A percentile compares a stretch with the other conserved stretches of the same genome.
Evolutionary conservation across 2,888 invertebrate genomes (phyloP).

Genomic region (Polylopha cassiicola): DNA sequence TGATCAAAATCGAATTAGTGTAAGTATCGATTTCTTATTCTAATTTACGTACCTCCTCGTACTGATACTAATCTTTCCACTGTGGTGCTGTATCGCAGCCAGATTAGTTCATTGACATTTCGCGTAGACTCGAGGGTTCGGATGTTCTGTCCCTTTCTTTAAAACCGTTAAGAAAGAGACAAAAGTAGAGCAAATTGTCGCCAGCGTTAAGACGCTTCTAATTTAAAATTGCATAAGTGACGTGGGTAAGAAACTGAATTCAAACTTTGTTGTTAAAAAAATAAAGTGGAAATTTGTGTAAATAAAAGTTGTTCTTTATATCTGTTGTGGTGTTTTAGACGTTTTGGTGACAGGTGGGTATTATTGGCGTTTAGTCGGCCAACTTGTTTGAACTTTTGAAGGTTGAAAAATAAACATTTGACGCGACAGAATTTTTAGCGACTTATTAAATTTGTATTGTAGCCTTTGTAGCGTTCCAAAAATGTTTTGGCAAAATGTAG

Average conservation of each 20-base stretch:
- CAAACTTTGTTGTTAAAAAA: no score
- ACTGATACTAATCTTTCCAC: constrained; percentile 10
- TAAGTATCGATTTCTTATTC: background rate
- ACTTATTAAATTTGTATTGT: constrained; percentile 9
- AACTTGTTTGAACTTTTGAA: constrained; percentile 68
- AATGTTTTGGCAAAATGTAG: no score
- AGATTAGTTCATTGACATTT: constrained; percentile 74
- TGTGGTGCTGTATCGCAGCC: constrained; percentile 45
- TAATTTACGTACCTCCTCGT: no score
- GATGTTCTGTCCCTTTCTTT: constrained; percentile 32
- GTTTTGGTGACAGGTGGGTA: constrained; percentile 67
- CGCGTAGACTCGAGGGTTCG: constrained; percentile 46
- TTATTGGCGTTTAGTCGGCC: constrained; percentile 59
- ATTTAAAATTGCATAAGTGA: no score
- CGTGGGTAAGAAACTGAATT: no score
- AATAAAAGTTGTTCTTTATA: no score
- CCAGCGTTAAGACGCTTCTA: no score
- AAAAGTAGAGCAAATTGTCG: constrained; percentile 53
- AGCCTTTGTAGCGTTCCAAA: background rate
- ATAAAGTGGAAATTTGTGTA: no score
- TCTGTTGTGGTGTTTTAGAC: no score
- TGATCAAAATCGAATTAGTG: background rate
- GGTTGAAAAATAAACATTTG: constrained; percentile 54
- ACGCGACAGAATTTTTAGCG: constrained; percentile 15
- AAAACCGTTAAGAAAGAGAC: constrained; percentile 37